Evolutionary conservation across 2,888 invertebrate species (phyloP), one percentile per base, ranked within the genome.

Genomic region (Mactromeris polynyma): DNA sequence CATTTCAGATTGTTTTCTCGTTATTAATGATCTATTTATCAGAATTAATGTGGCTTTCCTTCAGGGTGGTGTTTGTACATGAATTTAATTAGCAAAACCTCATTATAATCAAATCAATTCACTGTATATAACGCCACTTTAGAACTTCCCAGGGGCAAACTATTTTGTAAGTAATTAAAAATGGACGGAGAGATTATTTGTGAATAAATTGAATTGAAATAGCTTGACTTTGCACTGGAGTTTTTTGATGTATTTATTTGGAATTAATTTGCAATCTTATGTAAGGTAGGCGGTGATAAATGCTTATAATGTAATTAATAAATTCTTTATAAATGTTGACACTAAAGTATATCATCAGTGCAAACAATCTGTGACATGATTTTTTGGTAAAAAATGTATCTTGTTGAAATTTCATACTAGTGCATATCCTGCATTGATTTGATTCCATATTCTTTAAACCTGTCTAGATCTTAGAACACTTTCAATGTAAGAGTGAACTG

Each of bases 21-120:
- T 83, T 84, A 84, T 84, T 84, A 84, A 84, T 84, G 51, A 77
- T 21, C 51, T 54, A 84, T 84, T 84, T 84, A 84, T 84, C 84
- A 84, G 84, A 36, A 54, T 84, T 84, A 84, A 84, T 84, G 78
- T 36, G 78, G 14, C 51, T 31, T 38, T 42, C 73, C 38, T 21
- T 51, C 54, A 46, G 9, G n/a, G 26, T 33, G 78, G 2, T 84
- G 84, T 84, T 51, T 78, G 36, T 84, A 84, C 69, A 54, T 84
- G 84, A 84, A 78, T 36, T 78, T 84, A 84, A 84, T 84, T 84
- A 84, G 84, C 21, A 54, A 51, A 46, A 51, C 51, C 46, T 26
- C 46, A 73, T 84, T 84, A 78, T 46, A 84, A 38, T 84, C 26
- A 78, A 84, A 84, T 78, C 78, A 84, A 77, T 84, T 84, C 51